Base-by-base conservation (phyloP, 2,113 vertebrate species). In the Cebus imitator region DNA sequence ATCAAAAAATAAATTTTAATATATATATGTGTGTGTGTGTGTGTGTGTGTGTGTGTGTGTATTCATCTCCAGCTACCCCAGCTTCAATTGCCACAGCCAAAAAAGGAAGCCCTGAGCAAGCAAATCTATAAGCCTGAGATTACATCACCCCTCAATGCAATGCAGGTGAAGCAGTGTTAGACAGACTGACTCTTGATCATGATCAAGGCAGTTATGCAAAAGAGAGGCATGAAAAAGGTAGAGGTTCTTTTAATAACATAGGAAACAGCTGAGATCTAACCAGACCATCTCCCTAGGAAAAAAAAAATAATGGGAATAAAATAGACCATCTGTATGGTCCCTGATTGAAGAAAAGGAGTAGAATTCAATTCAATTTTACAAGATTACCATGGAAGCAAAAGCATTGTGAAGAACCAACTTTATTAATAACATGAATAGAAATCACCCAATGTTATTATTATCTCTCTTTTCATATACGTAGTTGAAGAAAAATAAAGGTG, bases 341-440 rank as follows among this genome's bases (percentile, higher is more conserved):
- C 90, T 97, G 97, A 68, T 66, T 94, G 73, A 81, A 97, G 95
- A 97, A 97, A 95, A 97, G 91, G 81, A 97, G 96, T 98, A 92
- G 98, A 97, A 97, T 98, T 97, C 96, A 93, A 98, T 97, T 98
- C 98, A 98, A 98, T 98, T 98, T 98, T 97, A 97, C 70, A 96
- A 97, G 96, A 97, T 97, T 97, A 92, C 96, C 80, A 57, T 52
- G 90, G 95, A 94, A 96, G 93, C 93, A 96, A 97, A 97, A 93
- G 73, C 94, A 87, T 45, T 98, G 76, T 96, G 98, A 98, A 95
- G 87, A 98, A 98, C 95, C 86, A 93, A 27, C 85, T 90, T 98
- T 97, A 97, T 96, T 96, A 96, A 98, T 87, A 92, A 95, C 35
- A 76, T 82, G 84, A 72, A 66, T 79, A 4, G 82, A 93, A 92